Base-by-base conservation (phyloP, 2,888 invertebrate genomes). In the Phorcus lineatus region DNA sequence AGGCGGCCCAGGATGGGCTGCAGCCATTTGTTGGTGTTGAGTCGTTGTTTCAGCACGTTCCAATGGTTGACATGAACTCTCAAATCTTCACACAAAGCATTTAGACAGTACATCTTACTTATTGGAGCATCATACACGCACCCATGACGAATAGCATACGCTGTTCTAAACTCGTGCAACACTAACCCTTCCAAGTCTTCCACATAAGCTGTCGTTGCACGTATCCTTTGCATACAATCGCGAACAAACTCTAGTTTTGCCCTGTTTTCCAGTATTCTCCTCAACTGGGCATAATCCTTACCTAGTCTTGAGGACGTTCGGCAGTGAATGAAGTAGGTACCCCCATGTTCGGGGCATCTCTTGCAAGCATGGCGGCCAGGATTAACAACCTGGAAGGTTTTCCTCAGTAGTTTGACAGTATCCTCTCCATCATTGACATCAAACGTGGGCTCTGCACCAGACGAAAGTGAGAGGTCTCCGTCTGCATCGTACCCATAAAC, bases 41-140 rank as follows among this genome's bases (percentile, higher is more conserved):
- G 82, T 28, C 89, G 85, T 82, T 92, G 92, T 82, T 91, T 91
- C 47, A 92, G 88, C 57, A 90, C 90, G 83, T 92, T 91, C 91
- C 92, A 92, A 80, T 92, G 92, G 40, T 90, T 90, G 36, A 91
- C 90, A 80, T 92, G 91, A 17, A 91, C 86, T 0, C 92, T 84
- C 31, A 92, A 83, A 80, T 92, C 92, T 80, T 92, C 92, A 87
- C 92, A 92, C n/a, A 92, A 83, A 1, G 90, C 89, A 77, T 90
- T 91, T 66, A 92, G 84, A 81, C 88, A 90, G 79, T 89, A 91
- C 53, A 92, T 86, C 78, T 92, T 91, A 76, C 91, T 91, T 31
- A 88, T 83, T 1, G 88, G 88, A 22, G 87, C 83, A 57, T 90
- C 90, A 36, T 83, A 77, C 7, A 88, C 84, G 77, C 86, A 86